phyloP scores from a whole-genome alignment of 2,888 invertebrate species.

The Eupithecia tripunctaria region DNA sequence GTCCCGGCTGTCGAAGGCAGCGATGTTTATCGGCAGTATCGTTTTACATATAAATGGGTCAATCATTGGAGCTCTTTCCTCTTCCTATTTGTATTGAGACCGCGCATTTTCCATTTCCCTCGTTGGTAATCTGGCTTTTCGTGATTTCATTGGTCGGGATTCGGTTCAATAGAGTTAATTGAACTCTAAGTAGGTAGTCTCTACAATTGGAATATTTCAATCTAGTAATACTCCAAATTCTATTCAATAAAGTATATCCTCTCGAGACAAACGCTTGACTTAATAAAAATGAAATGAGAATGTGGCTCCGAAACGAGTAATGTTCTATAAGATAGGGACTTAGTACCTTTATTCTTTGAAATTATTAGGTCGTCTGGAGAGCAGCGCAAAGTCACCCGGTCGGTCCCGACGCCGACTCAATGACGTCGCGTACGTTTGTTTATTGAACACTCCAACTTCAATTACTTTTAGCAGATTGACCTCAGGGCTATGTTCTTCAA shows the following conservation, averaged over 20 bases:
- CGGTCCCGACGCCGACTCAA: slow-evolving; percentile 62
- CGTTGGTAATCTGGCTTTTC: slow-evolving; percentile 56
- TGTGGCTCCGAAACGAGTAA: slow-evolving; percentile 13
- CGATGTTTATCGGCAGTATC: slow-evolving; percentile 54
- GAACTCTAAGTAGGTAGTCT: slow-evolving; percentile 9
- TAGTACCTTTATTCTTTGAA: slow-evolving; percentile 57
- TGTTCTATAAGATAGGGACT: slow-evolving; percentile 25
- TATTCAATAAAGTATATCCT: slow-evolving; percentile 18
- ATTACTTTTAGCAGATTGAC: slow-evolving; percentile 47
- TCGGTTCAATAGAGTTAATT: slow-evolving; percentile 28
- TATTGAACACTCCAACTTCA: slow-evolving; percentile 45
- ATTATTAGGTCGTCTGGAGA: slow-evolving; percentile 78
- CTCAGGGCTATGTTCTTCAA: slow-evolving; percentile 34
- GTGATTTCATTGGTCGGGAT: slow-evolving; percentile 49
- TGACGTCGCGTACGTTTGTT: slow-evolving; percentile 50
- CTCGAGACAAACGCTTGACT: slow-evolving; percentile 5
- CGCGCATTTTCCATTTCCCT: slow-evolving; percentile 65
- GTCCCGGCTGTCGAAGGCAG: slow-evolving; percentile 44
- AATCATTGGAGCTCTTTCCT: slow-evolving; percentile 56
- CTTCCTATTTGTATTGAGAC: slow-evolving; percentile 61
- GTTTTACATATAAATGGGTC: slow-evolving; percentile 63
- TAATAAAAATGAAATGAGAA: slow-evolving; percentile 24
- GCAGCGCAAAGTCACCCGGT: slow-evolving; percentile 73
- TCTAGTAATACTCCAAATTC: background rate
- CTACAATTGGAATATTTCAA: slow-evolving; percentile 6